Base-by-base conservation (phyloP, 2,797 vertebrate species). In the Nasua narica region DNA sequence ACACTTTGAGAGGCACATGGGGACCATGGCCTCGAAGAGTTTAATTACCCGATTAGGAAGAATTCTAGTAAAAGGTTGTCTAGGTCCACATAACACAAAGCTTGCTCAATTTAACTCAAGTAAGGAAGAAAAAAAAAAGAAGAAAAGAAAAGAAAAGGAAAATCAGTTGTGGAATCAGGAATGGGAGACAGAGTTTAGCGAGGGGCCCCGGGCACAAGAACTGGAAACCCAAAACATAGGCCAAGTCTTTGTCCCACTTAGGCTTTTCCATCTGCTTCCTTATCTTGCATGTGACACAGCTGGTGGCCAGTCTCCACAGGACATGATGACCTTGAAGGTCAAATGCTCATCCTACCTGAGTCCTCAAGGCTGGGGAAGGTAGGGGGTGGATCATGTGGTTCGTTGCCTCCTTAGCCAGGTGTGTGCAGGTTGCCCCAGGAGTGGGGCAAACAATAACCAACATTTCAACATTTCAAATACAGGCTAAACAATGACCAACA, bases 341-440 rank as follows among this genome's bases (percentile, higher is more conserved):
- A 21, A 40, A 19, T 11, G 4, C 16, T 62, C 37, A 18, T n/a
- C 12, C 12, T n/a, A 37, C 35, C n/a, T 7, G 56, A 54, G 16
- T 35, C 58, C 37, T 32, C n/a, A 16, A 2, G 43, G 65, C 67
- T 43, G 19, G 25, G 21, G 52, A 72, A 35, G 67, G 15, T 29
- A 6, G 14, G 3, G 2, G 1, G 2, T 21, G 10, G 69, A 1
- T 37, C 29, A 58, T 4, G 0, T 11, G 29, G 78, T 27, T 48
- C 21, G 35, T 27, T 13, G 29, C 48, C 40, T 67, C 16, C 32
- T 48, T 16, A 52, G 3, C 10, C 37, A 7, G 76, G 60, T 29
- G 1, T 8, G 10, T 23, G 27, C 69, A 50, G 37, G n/a, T 18
- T 88, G 65, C 29, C 46, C 12, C 35, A 29, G 65, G 69, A 90